phyloP scores from a whole-genome alignment of 2,113 vertebrate genomes.

The Melanostigma gelatinosum region DNA sequence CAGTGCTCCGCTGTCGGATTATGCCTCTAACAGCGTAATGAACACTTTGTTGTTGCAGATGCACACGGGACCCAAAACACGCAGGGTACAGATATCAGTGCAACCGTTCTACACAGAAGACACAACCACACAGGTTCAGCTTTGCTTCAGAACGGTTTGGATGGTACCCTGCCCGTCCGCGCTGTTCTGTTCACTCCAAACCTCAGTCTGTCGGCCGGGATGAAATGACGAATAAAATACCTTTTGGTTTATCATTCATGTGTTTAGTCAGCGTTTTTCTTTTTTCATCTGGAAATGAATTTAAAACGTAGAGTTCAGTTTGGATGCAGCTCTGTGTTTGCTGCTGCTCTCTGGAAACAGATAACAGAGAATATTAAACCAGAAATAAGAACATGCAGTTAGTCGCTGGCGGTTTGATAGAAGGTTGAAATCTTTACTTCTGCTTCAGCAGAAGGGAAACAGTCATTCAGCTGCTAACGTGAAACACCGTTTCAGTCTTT shows the following conservation, averaged over 20 bases:
- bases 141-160: not conserved
- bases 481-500: not conserved
- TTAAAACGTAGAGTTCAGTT: not conserved
- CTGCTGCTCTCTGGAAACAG: not conserved
- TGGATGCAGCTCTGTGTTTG: constrained; percentile 8
- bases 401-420: not conserved
- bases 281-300: constrained; percentile 26
- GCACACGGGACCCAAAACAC: constrained; percentile 14
- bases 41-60: constrained; percentile 33
- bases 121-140: not conserved
- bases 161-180: constrained; percentile 41
- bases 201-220: constrained; percentile 55
- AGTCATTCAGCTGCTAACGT: not conserved
- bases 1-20: constrained; percentile 7
- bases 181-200: constrained; percentile 54
- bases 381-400: not conserved
- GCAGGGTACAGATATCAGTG: constrained; percentile 23
- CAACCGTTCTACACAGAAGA: constrained; percentile 1
- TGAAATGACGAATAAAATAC: constrained; percentile 66
- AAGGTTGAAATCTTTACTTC: not conserved
- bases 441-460: not conserved
- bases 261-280: constrained; percentile 43
- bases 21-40: constrained; percentile 8
- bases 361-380: not conserved
- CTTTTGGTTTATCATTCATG: constrained; percentile 64